Evolutionary conservation across 2,888 invertebrate genomes (phyloP).

Genomic region (Seira sanloemensis): DNA sequence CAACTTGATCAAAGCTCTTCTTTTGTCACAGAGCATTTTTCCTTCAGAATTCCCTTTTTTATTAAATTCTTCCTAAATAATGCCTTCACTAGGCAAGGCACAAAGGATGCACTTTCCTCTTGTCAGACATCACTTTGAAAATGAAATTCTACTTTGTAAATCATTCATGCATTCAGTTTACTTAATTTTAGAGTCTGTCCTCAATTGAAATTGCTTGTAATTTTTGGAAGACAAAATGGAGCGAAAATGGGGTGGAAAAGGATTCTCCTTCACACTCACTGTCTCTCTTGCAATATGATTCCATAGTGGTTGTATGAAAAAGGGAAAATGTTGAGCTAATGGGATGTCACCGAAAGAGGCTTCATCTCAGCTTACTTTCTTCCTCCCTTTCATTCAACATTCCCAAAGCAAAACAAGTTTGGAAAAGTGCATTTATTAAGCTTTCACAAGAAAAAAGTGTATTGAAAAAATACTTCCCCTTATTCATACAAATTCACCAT

Average conservation of each 20-base stretch:
- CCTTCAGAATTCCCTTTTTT: constrained; percentile 26
- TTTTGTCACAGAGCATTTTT: not conserved
- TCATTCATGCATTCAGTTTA: constrained; percentile 47
- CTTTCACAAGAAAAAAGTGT: not conserved
- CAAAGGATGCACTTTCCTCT: not conserved
- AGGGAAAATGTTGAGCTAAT: constrained; percentile 37
- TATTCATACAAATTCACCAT: constrained; percentile 40
- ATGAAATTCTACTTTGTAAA: constrained; percentile 15
- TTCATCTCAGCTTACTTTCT: constrained; percentile 11
- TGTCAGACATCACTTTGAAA: not conserved
- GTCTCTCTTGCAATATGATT: constrained; percentile 8
- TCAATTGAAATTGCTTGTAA: constrained; percentile 49
- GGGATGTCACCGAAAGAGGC: constrained; percentile 45
- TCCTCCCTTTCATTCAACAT: constrained; percentile 1
- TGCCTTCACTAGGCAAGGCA: not conserved
- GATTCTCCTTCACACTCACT: no score
- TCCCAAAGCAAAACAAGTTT: constrained; percentile 25
- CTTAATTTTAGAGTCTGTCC: constrained; percentile 41
- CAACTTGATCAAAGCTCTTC: no score
- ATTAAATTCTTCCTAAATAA: constrained; percentile 10
- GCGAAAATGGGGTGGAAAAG: constrained; percentile 51
- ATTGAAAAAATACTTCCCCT: constrained; percentile 7
- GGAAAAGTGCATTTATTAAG: constrained; percentile 8
- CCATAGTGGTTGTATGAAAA: not conserved
- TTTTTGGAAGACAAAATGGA: constrained; percentile 38